Evolutionary conservation across 2,888 invertebrate species (phyloP).

Genomic region (Biston betularia): DNA sequence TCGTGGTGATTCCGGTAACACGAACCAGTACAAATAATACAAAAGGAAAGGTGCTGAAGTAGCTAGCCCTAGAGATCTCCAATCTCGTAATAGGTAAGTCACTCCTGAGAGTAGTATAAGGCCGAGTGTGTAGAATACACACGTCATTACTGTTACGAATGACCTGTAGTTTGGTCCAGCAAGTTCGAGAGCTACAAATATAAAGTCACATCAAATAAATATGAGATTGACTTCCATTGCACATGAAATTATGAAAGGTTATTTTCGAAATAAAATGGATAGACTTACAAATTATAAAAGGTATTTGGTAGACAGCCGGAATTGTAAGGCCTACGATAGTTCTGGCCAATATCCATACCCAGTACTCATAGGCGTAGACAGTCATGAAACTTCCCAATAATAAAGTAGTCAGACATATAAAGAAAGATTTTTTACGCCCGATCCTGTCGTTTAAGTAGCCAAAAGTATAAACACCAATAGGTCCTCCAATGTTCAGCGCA

Average conservation of each 20-base stretch:
- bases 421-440: slow-evolving; percentile 94
- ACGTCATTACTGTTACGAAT: slow-evolving; percentile 96
- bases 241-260: too few relatives aligned
- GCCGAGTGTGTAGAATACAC: slow-evolving; percentile 95
- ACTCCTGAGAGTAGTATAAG: slow-evolving; percentile 93
- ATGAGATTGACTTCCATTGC: not conserved
- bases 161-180: slow-evolving; percentile 97
- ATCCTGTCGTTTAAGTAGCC: slow-evolving; percentile 95
- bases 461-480: slow-evolving; percentile 95
- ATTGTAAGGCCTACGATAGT: slow-evolving; percentile 95
- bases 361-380: slow-evolving; percentile 91
- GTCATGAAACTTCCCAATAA: slow-evolving; percentile 93
- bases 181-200: slow-evolving; percentile 91
- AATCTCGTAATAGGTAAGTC: slow-evolving; percentile 94
- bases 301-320: slow-evolving; percentile 97
- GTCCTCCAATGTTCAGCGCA: slow-evolving; percentile 94
- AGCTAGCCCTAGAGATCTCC: slow-evolving; percentile 92
- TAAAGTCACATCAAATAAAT: not conserved
- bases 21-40: slow-evolving; percentile 94
- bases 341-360: slow-evolving; percentile 93
- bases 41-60: slow-evolving; percentile 94
- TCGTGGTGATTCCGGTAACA: slow-evolving; percentile 95
- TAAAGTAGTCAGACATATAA: slow-evolving; percentile 93
- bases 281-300: slow-evolving; percentile 96
- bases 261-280: not conserved